phyloP scores from a whole-genome alignment of 2,113 vertebrate species.

The Xyrauchen texanus region DNA sequence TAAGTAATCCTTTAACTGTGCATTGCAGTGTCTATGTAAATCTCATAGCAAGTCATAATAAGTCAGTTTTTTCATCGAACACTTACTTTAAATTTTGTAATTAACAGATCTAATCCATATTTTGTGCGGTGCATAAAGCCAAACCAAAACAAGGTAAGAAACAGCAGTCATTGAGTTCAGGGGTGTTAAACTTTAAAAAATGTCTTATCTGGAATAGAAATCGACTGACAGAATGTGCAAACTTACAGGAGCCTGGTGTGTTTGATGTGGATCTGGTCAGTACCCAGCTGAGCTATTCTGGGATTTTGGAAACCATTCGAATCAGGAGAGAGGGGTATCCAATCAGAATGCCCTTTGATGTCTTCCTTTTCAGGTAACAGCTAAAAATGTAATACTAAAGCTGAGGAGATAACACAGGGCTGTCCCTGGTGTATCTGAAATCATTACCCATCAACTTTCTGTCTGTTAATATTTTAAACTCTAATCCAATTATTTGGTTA shows the following conservation, averaged over 20 bases:
- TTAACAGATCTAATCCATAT: slow-evolving; percentile 89
- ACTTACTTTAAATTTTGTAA: too few species aligned
- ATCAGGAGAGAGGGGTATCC: slow-evolving; percentile 94
- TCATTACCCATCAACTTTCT: background rate
- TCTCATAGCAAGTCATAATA: too few species aligned
- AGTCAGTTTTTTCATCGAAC: too few species aligned
- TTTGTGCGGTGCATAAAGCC: slow-evolving; percentile 97
- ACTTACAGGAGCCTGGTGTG: slow-evolving; percentile 81
- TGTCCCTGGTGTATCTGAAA: too few species aligned
- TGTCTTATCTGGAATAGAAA: slow-evolving; percentile 3
- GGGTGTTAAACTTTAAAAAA: slow-evolving; percentile 20
- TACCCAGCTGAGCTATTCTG: slow-evolving; percentile 87
- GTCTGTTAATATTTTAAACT: background rate
- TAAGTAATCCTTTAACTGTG: too few species aligned
- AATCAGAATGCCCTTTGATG: slow-evolving; percentile 83
- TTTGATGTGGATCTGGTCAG: slow-evolving; percentile 87
- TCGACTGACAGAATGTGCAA: slow-evolving; percentile 23
- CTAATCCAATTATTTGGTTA: slow-evolving; percentile 26
- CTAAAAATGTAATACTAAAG: too few species aligned
- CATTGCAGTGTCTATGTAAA: too few species aligned
- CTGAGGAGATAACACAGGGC: too few species aligned
- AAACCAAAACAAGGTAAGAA: slow-evolving; percentile 91
- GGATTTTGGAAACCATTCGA: slow-evolving; percentile 92
- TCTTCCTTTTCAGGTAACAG: slow-evolving; percentile 86
- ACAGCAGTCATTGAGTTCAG: slow-evolving; percentile 48